Evolutionary conservation across 2,113 vertebrate species (phyloP).

Genomic region (Naja naja): DNA sequence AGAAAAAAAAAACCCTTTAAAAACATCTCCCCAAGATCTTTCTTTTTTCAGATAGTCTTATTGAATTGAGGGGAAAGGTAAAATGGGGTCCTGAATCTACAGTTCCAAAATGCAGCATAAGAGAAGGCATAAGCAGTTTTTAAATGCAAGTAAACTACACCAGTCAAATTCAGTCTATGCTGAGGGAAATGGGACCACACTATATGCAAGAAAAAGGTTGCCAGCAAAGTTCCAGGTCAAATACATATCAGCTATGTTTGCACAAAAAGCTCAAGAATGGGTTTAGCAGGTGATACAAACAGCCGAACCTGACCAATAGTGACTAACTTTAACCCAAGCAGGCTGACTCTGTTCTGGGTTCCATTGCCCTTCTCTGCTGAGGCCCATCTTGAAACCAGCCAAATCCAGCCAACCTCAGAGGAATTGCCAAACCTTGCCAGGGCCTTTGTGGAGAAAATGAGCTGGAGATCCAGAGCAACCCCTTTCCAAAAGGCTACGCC

Average conservation of each 20-base stretch:
- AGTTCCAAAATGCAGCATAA: background rate
- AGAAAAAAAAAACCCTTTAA: background rate
- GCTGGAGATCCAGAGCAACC: background rate
- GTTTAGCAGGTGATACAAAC: background rate
- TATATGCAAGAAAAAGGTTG: background rate
- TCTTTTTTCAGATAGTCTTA: background rate
- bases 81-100: background rate
- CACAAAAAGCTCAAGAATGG: background rate
- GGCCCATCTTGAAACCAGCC: background rate
- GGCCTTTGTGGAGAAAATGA: background rate
- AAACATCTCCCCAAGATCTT: background rate
- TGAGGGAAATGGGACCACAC: background rate
- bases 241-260: background rate
- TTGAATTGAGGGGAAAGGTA: background rate
- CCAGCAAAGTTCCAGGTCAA: background rate
- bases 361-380: background rate
- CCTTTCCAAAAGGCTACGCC: no score
- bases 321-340: background rate
- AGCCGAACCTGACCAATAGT: background rate
- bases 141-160: background rate
- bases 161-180: background rate
- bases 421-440: background rate
- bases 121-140: background rate
- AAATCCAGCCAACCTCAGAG: background rate
- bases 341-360: background rate